phyloP scores from a whole-genome alignment of 2,888 invertebrate species.

The Sympetrum striolatum region DNA sequence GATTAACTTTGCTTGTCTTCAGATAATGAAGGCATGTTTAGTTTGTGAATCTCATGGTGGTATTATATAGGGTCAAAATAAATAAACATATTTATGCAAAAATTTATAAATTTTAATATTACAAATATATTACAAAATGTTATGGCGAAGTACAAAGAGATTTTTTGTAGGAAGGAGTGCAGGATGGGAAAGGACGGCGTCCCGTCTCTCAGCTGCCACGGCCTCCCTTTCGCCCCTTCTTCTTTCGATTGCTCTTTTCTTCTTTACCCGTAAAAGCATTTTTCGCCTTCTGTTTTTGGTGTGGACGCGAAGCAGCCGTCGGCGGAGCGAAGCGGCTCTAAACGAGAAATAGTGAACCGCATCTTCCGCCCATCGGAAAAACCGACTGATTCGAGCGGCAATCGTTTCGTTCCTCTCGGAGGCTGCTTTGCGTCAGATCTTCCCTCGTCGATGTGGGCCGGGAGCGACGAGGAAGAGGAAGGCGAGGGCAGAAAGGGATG shows the following conservation, averaged over 20 bases:
- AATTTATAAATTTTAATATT: constrained; percentile 42
- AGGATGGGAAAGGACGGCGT: background rate
- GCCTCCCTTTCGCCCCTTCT: background rate
- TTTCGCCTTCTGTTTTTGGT: background rate
- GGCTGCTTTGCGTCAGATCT: background rate
- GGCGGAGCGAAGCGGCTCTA: background rate
- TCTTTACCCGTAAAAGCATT: constrained; percentile 16
- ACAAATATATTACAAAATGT: constrained; percentile 40
- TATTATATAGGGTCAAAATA: background rate
- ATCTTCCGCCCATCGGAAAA: background rate
- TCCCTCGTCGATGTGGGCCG: background rate
- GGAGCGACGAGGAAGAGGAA: constrained; percentile 5
- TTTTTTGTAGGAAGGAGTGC: background rate
- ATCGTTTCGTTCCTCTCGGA: background rate
- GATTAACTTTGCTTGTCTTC: too few relatives aligned
- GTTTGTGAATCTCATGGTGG: too few relatives aligned
- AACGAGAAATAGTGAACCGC: background rate
- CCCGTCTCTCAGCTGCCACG: background rate
- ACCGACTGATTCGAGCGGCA: background rate
- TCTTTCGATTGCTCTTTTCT: background rate
- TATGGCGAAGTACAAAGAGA: constrained; percentile 36
- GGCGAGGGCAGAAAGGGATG: background rate
- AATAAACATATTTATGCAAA: constrained; percentile 3
- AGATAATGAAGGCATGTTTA: too few relatives aligned
- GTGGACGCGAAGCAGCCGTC: background rate